Percentiles rank a stretch among this genome's conserved stretches.
These are phyloP conservation scores for Augochlora pura DNA, from an alignment of 1,140 invertebrate genomes.

Conservation along the genomic window DNA sequence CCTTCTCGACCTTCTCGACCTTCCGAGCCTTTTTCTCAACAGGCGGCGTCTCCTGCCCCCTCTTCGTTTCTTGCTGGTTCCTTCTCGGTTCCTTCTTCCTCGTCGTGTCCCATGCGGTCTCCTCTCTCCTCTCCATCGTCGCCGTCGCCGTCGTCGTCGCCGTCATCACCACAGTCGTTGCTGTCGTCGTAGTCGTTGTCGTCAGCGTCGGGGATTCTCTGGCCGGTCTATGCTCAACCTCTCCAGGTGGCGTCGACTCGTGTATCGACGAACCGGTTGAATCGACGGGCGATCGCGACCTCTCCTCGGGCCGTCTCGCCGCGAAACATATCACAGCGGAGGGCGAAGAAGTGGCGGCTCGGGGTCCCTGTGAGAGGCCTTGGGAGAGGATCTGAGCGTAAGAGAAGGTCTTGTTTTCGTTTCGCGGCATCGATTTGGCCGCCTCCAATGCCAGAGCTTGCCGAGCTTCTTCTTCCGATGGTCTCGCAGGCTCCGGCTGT, in stretches of 20 bases:
- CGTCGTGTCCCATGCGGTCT: constrained; percentile 64
- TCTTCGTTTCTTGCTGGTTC: constrained; percentile 32
- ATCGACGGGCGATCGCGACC: constrained; percentile 47
- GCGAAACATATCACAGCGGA: background rate
- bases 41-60: background rate
- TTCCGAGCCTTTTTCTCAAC: constrained; percentile 32
- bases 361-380: constrained; percentile 81
- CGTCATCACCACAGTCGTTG: too few species aligned
- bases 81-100: constrained; percentile 65
- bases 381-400: constrained; percentile 88
- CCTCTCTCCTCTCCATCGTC: constrained; percentile 43
- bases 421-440: background rate
- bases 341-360: background rate
- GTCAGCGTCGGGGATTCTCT: constrained; percentile 20
- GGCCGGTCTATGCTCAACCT: constrained; percentile 1
- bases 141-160: too few species aligned
- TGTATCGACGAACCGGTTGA: constrained; percentile 4
- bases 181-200: too few species aligned
- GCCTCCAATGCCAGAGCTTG: background rate
- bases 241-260: constrained; percentile 42
- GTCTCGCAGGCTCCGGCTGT: background rate
- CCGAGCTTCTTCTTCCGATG: background rate
- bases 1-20: constrained; percentile 20
- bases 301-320: constrained; percentile 38
- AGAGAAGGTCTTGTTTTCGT: constrained; percentile 79